phyloP scores from a whole-genome alignment of 2,113 vertebrate genomes.

The Sardina pilchardus region DNA sequence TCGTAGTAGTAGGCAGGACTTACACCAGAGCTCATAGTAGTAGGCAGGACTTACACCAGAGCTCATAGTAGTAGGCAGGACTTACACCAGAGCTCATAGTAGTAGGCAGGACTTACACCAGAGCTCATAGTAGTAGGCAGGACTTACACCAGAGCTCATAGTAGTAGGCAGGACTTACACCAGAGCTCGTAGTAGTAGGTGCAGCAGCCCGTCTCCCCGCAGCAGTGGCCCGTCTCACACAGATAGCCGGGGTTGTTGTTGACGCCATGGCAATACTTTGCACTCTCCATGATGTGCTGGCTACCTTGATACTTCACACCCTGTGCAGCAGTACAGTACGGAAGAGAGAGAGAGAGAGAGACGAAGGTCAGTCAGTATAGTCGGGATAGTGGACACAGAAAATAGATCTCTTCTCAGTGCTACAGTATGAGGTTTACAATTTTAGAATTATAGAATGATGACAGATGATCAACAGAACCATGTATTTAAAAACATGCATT shows the following conservation, averaged over 20 bases:
- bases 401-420: too few species aligned
- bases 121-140: too few species aligned
- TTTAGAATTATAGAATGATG: background rate
- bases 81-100: too few species aligned
- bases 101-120: too few species aligned
- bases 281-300: slow-evolving; percentile 62
- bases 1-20: too few species aligned
- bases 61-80: too few species aligned
- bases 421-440: background rate
- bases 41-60: too few species aligned
- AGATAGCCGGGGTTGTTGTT: slow-evolving; percentile 86
- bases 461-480: background rate
- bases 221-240: slow-evolving; percentile 95
- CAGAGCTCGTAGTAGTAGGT: slow-evolving; percentile 98
- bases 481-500: background rate
- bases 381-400: too few species aligned
- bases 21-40: too few species aligned
- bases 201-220: slow-evolving; percentile 93
- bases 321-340: slow-evolving; percentile 41
- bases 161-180: slow-evolving; percentile 92
- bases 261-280: slow-evolving; percentile 84
- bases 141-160: too few species aligned
- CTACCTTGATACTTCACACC: slow-evolving; percentile 69
- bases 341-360: background rate
- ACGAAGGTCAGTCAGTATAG: background rate